Conservation (phyloP, 2,797 vertebrate genomes). For the Garrulus glandarius region DNA sequence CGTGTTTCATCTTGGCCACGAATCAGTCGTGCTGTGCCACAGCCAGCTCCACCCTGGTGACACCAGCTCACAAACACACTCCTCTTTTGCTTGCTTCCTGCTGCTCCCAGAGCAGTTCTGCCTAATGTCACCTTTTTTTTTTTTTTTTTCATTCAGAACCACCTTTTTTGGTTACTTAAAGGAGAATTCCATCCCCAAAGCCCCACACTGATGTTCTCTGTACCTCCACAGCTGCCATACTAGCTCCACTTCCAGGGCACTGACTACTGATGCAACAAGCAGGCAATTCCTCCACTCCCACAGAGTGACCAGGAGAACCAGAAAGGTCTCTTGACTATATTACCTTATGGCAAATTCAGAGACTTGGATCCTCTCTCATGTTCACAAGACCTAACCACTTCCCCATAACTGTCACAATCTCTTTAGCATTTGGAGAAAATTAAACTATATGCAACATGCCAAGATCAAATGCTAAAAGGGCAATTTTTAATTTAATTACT, state of each 20-base stretch:
- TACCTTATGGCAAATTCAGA: background rate
- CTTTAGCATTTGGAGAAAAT: slow-evolving; percentile 67
- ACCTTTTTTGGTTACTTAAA: background rate
- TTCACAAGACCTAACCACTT: slow-evolving; percentile 13
- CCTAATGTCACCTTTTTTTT: background rate
- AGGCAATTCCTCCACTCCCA: background rate
- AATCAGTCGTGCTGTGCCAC: background rate
- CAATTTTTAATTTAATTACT: slow-evolving; percentile 62
- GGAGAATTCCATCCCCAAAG: background rate
- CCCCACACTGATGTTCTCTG: background rate
- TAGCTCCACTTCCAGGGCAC: background rate
- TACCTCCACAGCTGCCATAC: background rate
- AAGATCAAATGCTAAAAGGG: slow-evolving; percentile 53
- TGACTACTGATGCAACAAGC: background rate
- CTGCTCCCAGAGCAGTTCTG: background rate
- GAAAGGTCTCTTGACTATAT: background rate
- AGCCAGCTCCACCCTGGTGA: background rate
- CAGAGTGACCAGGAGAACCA: background rate
- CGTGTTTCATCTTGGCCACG: background rate
- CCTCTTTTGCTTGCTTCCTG: background rate
- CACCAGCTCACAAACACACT: background rate
- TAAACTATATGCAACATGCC: slow-evolving; percentile 51
- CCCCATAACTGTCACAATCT: background rate
- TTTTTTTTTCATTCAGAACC: background rate
- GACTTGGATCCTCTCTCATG: background rate